Evolutionary conservation across 2,113 vertebrate species (phyloP), one percentile per base, ranked within the genome.

Genomic region (Hypomesus transpacificus): DNA sequence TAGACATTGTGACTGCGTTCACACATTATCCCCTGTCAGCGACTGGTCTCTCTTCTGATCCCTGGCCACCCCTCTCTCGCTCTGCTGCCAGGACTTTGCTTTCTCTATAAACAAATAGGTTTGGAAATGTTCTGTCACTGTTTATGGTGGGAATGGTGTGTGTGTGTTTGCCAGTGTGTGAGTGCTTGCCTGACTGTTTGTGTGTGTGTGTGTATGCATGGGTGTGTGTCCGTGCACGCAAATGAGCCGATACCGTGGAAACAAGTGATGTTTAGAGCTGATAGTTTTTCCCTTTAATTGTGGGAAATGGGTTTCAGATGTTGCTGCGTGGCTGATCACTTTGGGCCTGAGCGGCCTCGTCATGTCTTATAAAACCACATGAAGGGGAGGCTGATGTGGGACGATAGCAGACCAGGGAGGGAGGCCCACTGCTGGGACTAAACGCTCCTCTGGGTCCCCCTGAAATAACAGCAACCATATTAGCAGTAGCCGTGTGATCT

Each of bases 251-350:
- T 88, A 78, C 89, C 78, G 87, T 92, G 91, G 91, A 91, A 91
- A 91, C 89, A 70, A 80, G 67, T 72, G 63, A 88, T 91, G 89
- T 92, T 91, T 91, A 85, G 86, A 87, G 84, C 85, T 87, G 87
- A 90, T 90, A 89, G 86, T 87, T 88, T 89, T 84, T 88, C 88
- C 89, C 90, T 92, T 90, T 91, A 91, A 93, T 92, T 91, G 88
- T 83, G 88, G 86, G 84, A 87, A 91, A 92, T 93, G 83, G 87
- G 74, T 90, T 91, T 93, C 91, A 92, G 91, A 91, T 93, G 91
- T 90, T 85, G 76, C 86, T 80, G 77, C 51, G 71, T 84, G 84
- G 87, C 89, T 90, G 89, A 91, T 91, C 90, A 91, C 90, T 88
- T 89, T 84, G 76, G 85, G 88, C 77, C 86, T 21, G 79, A 21